Evolutionary conservation across 2,888 invertebrate species (phyloP).

Genomic region (Andrena dorsata): DNA sequence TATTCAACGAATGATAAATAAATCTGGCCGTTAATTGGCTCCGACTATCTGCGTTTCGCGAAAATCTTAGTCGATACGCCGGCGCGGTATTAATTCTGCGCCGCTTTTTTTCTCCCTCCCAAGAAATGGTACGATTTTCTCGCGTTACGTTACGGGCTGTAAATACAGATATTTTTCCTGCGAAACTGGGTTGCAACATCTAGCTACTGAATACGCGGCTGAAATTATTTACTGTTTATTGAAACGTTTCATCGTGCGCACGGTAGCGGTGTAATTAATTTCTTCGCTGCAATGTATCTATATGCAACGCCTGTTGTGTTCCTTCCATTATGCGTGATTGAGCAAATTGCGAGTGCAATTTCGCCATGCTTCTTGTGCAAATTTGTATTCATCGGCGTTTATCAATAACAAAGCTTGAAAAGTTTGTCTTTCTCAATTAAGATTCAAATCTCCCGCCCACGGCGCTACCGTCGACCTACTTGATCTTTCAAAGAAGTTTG

Average conservation of each 20-base stretch:
- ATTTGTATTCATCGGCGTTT: background rate
- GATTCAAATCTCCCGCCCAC: background rate
- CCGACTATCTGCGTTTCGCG: background rate
- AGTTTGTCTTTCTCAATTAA: background rate
- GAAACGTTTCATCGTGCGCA: conserved; percentile 12
- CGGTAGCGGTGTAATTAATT: conserved; percentile 33
- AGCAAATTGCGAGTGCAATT: conserved; percentile 5
- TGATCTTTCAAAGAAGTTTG: background rate
- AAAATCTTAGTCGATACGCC: conserved; percentile 37
- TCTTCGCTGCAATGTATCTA: conserved; percentile 14
- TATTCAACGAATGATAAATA: conserved; percentile 10
- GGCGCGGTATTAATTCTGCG: conserved; percentile 21
- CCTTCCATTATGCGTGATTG: background rate
- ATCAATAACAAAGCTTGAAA: background rate
- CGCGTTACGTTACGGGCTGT: conserved; percentile 9
- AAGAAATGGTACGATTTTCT: conserved; percentile 1
- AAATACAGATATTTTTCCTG: conserved; percentile 6
- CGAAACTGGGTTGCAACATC: conserved; percentile 42
- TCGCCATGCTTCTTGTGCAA: background rate
- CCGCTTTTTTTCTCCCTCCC: background rate
- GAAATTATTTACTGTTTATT: conserved; percentile 49
- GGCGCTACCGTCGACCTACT: background rate
- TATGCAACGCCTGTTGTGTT: conserved; percentile 13
- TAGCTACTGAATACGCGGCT: conserved; percentile 33
- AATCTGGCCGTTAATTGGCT: conserved; percentile 33